Percentiles rank a stretch among this genome's conserved stretches.
These are phyloP conservation scores for Prunella strophiata DNA, from an alignment of 2,797 vertebrate genomes.

Conservation along the genomic window DNA sequence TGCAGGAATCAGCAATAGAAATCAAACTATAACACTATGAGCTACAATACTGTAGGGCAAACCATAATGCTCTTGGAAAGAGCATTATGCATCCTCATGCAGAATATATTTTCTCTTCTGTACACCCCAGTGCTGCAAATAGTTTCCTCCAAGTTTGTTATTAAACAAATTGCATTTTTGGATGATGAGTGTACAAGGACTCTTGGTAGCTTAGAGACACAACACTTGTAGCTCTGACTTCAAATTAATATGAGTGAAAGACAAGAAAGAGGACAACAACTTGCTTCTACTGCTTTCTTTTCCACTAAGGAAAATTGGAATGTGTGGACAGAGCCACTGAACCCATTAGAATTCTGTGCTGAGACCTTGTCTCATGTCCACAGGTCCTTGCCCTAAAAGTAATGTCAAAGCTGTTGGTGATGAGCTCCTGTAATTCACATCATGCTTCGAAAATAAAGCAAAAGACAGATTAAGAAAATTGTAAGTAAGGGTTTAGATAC, in stretches of 20 bases:
- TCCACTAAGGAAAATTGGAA: not conserved
- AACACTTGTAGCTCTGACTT: not conserved
- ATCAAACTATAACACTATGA: not conserved
- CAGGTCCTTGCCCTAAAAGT: too few relatives aligned
- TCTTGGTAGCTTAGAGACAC: not conserved
- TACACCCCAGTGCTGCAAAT: not conserved
- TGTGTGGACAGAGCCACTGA: not conserved
- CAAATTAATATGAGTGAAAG: not conserved
- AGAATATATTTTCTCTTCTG: not conserved
- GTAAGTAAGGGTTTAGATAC: too few relatives aligned
- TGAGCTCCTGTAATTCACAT: too few relatives aligned
- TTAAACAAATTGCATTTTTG: not conserved
- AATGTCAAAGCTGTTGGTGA: too few relatives aligned
- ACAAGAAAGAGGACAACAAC: not conserved
- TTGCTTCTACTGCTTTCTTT: not conserved
- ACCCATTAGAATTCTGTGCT: not conserved
- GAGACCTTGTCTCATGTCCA: not conserved
- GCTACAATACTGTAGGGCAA: not conserved
- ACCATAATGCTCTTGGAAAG: not conserved
- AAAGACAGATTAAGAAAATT: too few relatives aligned
- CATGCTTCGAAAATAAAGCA: too few relatives aligned
- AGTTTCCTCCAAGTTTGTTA: not conserved
- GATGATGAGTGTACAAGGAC: not conserved
- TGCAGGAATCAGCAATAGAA: not conserved
- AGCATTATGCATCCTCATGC: not conserved